Evolutionary conservation across 2,113 vertebrate species (phyloP), one percentile per base, ranked within the genome.

Genomic region (Hypomesus transpacificus): DNA sequence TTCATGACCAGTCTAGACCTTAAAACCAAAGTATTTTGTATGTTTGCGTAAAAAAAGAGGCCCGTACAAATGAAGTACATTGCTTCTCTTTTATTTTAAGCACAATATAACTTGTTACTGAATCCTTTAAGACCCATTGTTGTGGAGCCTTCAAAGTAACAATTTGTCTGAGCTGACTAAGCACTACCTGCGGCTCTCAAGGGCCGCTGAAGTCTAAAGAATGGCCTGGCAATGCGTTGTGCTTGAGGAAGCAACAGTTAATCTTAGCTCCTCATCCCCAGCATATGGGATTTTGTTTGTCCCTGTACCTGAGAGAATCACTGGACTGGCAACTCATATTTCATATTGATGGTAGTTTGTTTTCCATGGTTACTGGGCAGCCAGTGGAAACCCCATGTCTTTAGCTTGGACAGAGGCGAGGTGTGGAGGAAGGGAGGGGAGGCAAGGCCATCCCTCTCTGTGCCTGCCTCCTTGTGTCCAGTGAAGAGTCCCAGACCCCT

Each of bases 341-440:
- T 91, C 89, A 88, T 82, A 79, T 81, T 81, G 85, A 86, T 87
- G 85, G 84, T 79, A 75, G 82, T 73, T 72, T 66, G 85, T 87
- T 84, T 78, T 83, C 86, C 74, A 5, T 87, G 75, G 87, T 84
- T 86, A 90, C 87, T 39, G 79, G 53, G 70, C 74, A 79, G 82
- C 85, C 87, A 84, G 79, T 86, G 39, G 70, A 61, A 83, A 63
- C 72, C 31, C 61, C 1, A 73, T 58, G 85, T 86, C 81, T 83
- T 87, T 75, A 75, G 69, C 75, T 60, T 63, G 74, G 39, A 34
- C 53, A 59, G 26, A 34, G 31, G 68, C 7, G 24, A n/a, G 18
- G 52, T 46, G 51, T 28, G 18, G 51, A 17, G 52, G 8, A 56
- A 16, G 24, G 14, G 28, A 13, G 28, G 64, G 58, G 75, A 56